phyloP scores from a whole-genome alignment of 2,797 vertebrate species.

The Hemibagrus guttatus region DNA sequence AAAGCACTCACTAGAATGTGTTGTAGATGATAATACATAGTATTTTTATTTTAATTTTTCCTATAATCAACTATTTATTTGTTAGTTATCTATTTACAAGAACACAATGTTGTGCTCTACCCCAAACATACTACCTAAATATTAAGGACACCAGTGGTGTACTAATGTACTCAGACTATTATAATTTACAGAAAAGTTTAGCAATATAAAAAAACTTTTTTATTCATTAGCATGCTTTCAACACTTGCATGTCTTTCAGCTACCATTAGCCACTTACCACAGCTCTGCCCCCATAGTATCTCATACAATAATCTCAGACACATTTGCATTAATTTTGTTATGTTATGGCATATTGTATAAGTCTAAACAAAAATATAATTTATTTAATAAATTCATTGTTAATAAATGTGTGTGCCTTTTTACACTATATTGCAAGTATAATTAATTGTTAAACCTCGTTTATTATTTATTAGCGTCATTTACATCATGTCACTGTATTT shows the following conservation, averaged over 20 bases:
- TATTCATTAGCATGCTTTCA: neutral
- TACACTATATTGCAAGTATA: neutral
- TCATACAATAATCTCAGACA: neutral
- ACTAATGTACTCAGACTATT: neutral
- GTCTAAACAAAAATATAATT: neutral
- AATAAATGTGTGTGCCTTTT: neutral
- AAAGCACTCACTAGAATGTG: neutral
- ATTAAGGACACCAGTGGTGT: neutral
- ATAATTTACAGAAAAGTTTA: neutral
- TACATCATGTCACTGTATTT: conserved; percentile 1
- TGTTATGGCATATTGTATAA: neutral
- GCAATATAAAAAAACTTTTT: neutral
- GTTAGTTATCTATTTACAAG: neutral
- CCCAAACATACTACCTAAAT: neutral
- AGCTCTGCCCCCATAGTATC: neutral
- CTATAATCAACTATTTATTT: neutral
- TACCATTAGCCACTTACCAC: neutral
- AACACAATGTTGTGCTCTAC: neutral
- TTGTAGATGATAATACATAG: neutral
- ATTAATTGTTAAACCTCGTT: neutral
- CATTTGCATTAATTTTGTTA: neutral
- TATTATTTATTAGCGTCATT: neutral
- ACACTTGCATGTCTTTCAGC: neutral
- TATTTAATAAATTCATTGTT: neutral
- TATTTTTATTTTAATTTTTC: neutral